Percentiles rank a stretch among this genome's conserved stretches.
phyloP scores from a whole-genome alignment of 2,113 vertebrate species.

The Sterna hirundo region DNA sequence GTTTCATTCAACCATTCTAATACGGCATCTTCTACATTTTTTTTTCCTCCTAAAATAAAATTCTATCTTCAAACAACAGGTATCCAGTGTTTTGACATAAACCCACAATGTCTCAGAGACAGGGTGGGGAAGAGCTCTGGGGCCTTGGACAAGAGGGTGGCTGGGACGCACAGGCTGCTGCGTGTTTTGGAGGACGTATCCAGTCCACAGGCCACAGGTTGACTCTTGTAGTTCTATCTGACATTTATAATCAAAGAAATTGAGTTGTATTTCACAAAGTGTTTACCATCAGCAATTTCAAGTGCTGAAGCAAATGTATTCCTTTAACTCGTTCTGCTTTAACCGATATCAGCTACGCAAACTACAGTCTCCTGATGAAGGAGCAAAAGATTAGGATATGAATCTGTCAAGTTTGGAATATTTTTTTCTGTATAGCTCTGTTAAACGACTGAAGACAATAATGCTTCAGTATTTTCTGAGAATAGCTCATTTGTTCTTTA shows the following conservation, averaged over 20 bases:
- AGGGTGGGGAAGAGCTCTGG: rapidly evolving
- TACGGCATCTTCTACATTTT: background rate
- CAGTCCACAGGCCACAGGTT: background rate
- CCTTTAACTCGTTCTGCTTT: slow-evolving; percentile 4
- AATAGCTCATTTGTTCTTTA: slow-evolving; percentile 88
- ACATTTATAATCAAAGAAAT: background rate
- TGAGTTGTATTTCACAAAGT: background rate
- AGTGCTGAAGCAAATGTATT: background rate
- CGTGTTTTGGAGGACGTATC: background rate
- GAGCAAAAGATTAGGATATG: slow-evolving; percentile 74
- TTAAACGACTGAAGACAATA: slow-evolving; percentile 70
- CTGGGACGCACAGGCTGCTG: rapidly evolving
- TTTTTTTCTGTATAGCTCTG: slow-evolving; percentile 67
- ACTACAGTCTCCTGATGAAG: slow-evolving; percentile 29
- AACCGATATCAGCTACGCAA: background rate
- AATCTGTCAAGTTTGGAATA: slow-evolving; percentile 81
- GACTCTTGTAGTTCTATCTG: background rate
- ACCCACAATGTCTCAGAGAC: background rate
- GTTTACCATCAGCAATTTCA: background rate
- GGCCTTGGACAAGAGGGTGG: background rate
- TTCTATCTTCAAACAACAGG: background rate
- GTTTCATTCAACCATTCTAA: background rate
- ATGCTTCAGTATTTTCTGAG: slow-evolving; percentile 78
- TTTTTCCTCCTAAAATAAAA: background rate
- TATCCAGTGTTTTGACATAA: background rate